A percentile compares a stretch with the other conserved stretches of the same genome.
These are phyloP conservation scores for Pseudomyrmex flavicornis DNA, from an alignment of 1,140 invertebrate genomes.

Conservation along the genomic window DNA sequence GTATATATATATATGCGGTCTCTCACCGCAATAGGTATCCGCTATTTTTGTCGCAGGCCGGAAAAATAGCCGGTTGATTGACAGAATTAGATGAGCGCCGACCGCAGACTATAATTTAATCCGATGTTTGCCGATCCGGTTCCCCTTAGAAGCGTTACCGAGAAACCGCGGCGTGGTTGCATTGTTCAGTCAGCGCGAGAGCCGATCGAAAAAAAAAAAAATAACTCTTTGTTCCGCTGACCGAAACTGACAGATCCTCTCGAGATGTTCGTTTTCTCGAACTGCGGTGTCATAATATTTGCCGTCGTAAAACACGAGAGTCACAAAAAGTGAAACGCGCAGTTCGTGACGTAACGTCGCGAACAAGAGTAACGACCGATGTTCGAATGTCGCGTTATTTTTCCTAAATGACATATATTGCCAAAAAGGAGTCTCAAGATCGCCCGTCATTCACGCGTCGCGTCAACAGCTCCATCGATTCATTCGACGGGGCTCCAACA, in stretches of 20 bases:
- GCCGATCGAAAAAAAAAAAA: not conserved
- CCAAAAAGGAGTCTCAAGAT: conserved; percentile 10
- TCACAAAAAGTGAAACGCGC: conserved; percentile 38
- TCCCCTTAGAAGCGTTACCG: not conserved
- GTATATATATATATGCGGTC: too few species aligned
- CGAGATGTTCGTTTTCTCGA: not conserved
- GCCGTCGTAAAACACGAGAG: conserved; percentile 19
- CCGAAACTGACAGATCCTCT: not conserved
- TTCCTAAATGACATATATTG: conserved; percentile 13
- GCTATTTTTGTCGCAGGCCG: not conserved
- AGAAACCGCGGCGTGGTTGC: not conserved
- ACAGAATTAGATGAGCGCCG: conserved; percentile 71
- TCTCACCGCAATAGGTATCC: conserved; percentile 58
- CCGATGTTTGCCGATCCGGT: conserved; percentile 41
- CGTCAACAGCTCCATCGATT: conserved; percentile 57
- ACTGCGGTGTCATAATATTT: conserved; percentile 30
- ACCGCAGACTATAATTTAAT: conserved; percentile 58
- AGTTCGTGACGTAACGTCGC: not conserved
- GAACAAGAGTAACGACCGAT: not conserved
- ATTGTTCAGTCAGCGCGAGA: too few species aligned
- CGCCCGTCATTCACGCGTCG: conserved; percentile 43
- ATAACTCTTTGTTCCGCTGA: not conserved
- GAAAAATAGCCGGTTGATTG: conserved; percentile 75
- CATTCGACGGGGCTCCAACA: conserved; percentile 28
- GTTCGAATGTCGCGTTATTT: not conserved